Conservation (phyloP, 2,797 vertebrate species). For the Gobionotothen gibberifrons region DNA sequence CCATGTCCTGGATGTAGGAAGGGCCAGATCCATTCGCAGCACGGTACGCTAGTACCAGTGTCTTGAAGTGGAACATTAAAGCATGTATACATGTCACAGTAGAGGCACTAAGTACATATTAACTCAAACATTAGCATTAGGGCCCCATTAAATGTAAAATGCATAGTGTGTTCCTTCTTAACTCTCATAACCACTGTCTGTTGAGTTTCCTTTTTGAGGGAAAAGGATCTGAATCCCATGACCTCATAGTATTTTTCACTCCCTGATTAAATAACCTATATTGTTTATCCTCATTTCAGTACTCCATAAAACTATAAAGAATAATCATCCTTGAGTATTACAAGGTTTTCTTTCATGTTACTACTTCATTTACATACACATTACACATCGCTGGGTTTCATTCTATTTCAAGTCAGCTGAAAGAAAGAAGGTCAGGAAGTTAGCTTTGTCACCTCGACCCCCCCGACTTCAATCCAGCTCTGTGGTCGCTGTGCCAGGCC, state of each 20-base stretch:
- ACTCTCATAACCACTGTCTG: not conserved
- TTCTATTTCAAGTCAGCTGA: slow-evolving; percentile 9
- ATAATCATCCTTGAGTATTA: not conserved
- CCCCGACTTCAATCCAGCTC: slow-evolving; percentile 39
- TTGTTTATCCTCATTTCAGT: not conserved
- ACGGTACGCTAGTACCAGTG: no score
- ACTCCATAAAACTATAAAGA: not conserved
- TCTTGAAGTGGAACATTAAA: no score
- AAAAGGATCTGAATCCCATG: not conserved
- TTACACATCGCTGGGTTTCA: not conserved
- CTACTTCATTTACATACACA: not conserved
- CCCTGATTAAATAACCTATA: slow-evolving; percentile 16
- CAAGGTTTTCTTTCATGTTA: slow-evolving; percentile 10
- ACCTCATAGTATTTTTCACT: slow-evolving; percentile 3
- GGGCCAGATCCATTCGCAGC: no score
- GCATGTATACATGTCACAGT: no score
- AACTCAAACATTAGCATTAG: no score
- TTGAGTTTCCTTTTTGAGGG: no score
- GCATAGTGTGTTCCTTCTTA: not conserved
- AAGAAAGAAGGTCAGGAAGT: slow-evolving; percentile 47
- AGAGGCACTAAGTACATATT: no score
- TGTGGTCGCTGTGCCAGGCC: slow-evolving; percentile 55
- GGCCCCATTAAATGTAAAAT: not conserved
- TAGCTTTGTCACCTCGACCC: slow-evolving; percentile 34
- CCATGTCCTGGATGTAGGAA: no score